Percentiles rank a stretch among this genome's conserved stretches.
phyloP scores from a whole-genome alignment of 2,888 invertebrate genomes.

The Ophioninae sp. region DNA sequence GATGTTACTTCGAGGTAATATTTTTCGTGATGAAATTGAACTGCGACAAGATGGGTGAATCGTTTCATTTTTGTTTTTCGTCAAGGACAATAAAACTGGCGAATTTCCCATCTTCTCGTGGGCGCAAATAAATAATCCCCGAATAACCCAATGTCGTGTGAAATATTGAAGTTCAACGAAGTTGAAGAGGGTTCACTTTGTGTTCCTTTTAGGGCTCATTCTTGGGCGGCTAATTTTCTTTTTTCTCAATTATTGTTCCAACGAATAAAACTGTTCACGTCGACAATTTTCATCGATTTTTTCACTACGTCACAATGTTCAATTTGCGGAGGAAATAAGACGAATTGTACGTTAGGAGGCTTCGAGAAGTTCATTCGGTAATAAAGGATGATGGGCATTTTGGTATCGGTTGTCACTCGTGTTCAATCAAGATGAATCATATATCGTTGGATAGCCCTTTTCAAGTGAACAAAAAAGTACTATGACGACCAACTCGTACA shows the following conservation, averaged over 20 bases:
- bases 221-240: too few species aligned
- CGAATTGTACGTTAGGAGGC: too few species aligned
- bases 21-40: conserved; percentile 24
- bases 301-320: background rate
- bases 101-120: background rate
- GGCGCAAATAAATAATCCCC: background rate
- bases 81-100: background rate
- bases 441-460: too few species aligned
- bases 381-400: too few species aligned
- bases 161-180: background rate
- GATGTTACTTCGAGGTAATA: background rate
- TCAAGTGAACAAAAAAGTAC: too few species aligned
- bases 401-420: too few species aligned
- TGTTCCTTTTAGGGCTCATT: background rate
- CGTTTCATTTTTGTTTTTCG: conserved; percentile 8
- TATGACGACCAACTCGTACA: too few species aligned
- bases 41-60: background rate
- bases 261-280: background rate
- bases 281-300: background rate
- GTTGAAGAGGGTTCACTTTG: background rate
- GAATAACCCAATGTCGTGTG: background rate
- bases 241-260: too few species aligned
- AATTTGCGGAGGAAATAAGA: background rate
- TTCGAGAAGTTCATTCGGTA: too few species aligned
- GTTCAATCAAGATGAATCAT: too few species aligned